Percentiles rank a stretch among this genome's conserved stretches.
Conservation (phyloP, 23 tunicate species). For the Styela plicata region DNA sequence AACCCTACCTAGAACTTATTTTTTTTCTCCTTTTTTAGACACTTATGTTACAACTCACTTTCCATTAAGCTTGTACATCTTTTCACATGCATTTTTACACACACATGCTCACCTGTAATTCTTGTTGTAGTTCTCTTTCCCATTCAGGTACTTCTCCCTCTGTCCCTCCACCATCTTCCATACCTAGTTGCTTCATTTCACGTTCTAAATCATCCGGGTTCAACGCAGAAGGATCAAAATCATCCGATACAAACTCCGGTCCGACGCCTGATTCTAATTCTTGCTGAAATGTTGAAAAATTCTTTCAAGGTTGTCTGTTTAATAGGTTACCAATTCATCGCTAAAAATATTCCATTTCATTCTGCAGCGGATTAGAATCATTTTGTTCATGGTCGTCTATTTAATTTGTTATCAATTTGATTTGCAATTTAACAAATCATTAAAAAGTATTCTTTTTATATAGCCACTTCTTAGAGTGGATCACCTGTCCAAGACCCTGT, state of each 20-base stretch:
- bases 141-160: constrained; percentile 77
- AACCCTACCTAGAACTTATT: too few species aligned
- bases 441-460: too few species aligned
- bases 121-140: constrained; percentile 97
- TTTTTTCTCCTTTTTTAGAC: too few species aligned
- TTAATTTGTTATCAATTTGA: too few species aligned
- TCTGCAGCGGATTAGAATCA: too few species aligned
- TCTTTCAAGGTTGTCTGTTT: too few species aligned
- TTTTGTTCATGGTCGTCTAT: too few species aligned
- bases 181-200: constrained; percentile 89
- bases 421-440: too few species aligned
- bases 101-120: constrained; percentile 86
- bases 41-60: not conserved
- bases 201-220: constrained; percentile 94
- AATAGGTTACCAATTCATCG: too few species aligned
- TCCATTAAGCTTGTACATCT: not conserved
- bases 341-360: too few species aligned
- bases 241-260: constrained; percentile 91
- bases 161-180: constrained; percentile 43
- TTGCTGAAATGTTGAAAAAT: not conserved
- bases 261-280: constrained; percentile 17
- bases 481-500: too few species aligned
- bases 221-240: constrained; percentile 70
- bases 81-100: not conserved
- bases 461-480: too few species aligned